These are phyloP conservation scores for Eutolmus rufibarbis DNA, from an alignment of 2,888 invertebrate species.

Conservation along the genomic window DNA sequence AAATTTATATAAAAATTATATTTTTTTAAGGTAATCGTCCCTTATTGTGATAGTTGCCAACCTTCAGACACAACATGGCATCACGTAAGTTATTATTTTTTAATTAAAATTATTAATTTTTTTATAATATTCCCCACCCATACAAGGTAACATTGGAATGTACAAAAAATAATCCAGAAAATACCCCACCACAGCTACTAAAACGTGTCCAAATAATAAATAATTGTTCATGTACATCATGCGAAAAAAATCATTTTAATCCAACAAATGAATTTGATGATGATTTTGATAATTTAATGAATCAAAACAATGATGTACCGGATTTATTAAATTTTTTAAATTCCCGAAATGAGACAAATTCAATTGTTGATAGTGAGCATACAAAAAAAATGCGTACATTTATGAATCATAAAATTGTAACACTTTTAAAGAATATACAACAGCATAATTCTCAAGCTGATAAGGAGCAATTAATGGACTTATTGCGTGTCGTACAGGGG, in stretches of 20 bases:
- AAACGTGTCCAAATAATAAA: constrained; percentile 72
- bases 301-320: constrained; percentile 56
- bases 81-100: constrained; percentile 64
- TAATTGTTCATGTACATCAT: constrained; percentile 72
- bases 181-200: constrained; percentile 64
- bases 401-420: constrained; percentile 50
- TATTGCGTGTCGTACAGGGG: constrained; percentile 56
- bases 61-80: constrained; percentile 71
- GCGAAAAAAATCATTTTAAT: constrained; percentile 63
- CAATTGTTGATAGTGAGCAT: constrained; percentile 26
- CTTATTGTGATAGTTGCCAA: constrained; percentile 76
- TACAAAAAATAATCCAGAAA: constrained; percentile 63
- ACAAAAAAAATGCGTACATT: constrained; percentile 51
- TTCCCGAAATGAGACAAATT: constrained; percentile 48
- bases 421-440: constrained; percentile 49
- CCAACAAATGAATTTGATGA: constrained; percentile 55
- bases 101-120: neutral
- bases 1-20: neutral
- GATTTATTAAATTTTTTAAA: constrained; percentile 57
- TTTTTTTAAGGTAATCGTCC: constrained; percentile 62
- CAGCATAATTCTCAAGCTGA: constrained; percentile 55
- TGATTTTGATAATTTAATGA: constrained; percentile 44
- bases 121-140: too few species aligned
- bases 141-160: constrained; percentile 69
- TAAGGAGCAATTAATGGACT: constrained; percentile 54